phyloP scores from a whole-genome alignment of 2,797 vertebrate genomes.

The Prionace glauca region DNA sequence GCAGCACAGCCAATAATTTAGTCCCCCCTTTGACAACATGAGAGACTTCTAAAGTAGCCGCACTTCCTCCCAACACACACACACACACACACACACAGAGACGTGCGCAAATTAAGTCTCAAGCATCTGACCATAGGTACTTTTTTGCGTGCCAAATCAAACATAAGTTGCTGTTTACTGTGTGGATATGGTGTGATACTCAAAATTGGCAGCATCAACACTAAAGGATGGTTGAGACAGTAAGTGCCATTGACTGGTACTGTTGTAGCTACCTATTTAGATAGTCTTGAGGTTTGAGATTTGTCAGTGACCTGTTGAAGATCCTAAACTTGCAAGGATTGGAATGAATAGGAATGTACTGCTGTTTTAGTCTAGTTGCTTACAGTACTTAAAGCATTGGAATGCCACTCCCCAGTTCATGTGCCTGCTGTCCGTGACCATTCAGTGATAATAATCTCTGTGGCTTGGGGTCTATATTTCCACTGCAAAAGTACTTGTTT shows the following conservation, averaged over 20 bases:
- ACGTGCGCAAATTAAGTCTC: too few relatives aligned
- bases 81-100: not conserved
- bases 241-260: not conserved
- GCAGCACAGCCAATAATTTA: not conserved
- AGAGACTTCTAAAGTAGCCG: not conserved
- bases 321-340: not conserved
- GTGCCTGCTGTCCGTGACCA: not conserved
- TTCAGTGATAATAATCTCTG: not conserved
- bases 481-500: not conserved
- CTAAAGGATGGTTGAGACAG: not conserved
- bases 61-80: too few relatives aligned
- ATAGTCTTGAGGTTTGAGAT: not conserved
- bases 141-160: not conserved
- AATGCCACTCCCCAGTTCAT: not conserved
- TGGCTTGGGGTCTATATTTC: not conserved
- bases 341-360: not conserved
- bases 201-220: not conserved
- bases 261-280: not conserved
- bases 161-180: constrained; percentile 14
- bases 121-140: not conserved
- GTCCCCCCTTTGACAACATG: not conserved
- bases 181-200: not conserved
- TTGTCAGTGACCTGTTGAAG: not conserved
- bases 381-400: not conserved
- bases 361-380: not conserved